These are phyloP conservation scores for Glyphotaelius pellucidus DNA, from an alignment of 2,888 invertebrate species.

Conservation along the genomic window DNA sequence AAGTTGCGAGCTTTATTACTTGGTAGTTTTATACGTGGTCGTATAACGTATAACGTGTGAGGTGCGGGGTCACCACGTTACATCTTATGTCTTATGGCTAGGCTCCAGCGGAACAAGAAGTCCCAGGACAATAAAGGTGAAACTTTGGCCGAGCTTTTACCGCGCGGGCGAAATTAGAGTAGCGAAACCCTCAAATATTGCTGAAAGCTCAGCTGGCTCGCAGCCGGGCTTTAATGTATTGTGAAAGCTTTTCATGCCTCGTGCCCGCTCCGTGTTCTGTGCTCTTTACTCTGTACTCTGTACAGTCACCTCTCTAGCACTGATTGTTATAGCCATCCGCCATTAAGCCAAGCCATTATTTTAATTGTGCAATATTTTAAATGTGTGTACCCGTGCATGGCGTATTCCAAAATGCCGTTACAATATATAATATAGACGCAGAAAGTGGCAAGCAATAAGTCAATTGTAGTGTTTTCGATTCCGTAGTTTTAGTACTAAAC, in stretches of 20 bases:
- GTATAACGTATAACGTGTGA: not conserved
- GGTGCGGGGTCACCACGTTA: not conserved
- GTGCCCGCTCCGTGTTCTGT: not conserved
- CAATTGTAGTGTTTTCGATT: too few relatives aligned
- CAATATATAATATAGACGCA: too few relatives aligned
- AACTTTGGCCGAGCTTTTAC: not conserved
- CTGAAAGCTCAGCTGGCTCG: conserved; percentile 16
- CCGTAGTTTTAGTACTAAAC: too few relatives aligned
- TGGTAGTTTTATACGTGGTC: not conserved
- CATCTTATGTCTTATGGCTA: not conserved
- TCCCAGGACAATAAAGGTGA: not conserved
- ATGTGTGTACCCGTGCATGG: not conserved
- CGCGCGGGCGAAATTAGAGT: conserved; percentile 3
- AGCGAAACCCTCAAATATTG: conserved; percentile 13
- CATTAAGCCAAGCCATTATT: conserved; percentile 2
- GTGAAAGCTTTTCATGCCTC: conserved; percentile 44
- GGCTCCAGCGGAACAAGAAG: not conserved
- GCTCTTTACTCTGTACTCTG: not conserved
- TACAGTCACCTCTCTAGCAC: not conserved
- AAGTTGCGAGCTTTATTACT: not conserved
- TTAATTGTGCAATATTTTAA: conserved; percentile 30
- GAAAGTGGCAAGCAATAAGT: too few relatives aligned
- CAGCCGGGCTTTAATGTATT: conserved; percentile 40
- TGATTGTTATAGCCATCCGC: not conserved
- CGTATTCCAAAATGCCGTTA: too few relatives aligned